A percentile compares a stretch with the other conserved stretches of the same genome.
phyloP scores from a whole-genome alignment of 1,140 invertebrate species.

The Spodoptera litura region DNA sequence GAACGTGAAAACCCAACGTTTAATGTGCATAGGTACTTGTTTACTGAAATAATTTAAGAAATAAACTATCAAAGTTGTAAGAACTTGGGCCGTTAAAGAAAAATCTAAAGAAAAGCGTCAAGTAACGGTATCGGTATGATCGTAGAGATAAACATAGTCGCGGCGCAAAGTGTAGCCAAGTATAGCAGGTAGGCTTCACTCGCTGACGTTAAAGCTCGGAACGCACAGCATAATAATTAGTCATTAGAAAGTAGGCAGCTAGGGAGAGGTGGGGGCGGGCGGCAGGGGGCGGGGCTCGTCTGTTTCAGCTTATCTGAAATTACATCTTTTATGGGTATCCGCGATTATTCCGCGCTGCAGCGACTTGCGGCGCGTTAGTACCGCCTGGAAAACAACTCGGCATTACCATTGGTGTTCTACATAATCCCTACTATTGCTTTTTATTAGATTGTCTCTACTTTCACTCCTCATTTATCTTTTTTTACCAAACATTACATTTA shows the following conservation, averaged over 20 bases:
- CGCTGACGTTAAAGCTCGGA: constrained; percentile 80
- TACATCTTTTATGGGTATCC: constrained; percentile 86
- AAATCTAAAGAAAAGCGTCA: not conserved
- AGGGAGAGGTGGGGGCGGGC: constrained; percentile 62
- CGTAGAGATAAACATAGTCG: constrained; percentile 40
- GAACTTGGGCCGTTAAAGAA: not conserved
- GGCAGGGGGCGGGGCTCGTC: constrained; percentile 77
- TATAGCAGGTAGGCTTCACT: constrained; percentile 67
- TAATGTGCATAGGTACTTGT: not conserved
- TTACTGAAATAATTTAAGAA: not conserved
- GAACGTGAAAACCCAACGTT: not conserved
- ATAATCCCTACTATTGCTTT: constrained; percentile 80
- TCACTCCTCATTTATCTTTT: constrained; percentile 62
- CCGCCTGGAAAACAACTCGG: constrained; percentile 75
- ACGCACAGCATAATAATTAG: constrained; percentile 86
- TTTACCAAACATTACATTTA: constrained; percentile 53
- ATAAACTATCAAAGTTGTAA: not conserved
- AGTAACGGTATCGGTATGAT: not conserved
- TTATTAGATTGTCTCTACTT: constrained; percentile 73
- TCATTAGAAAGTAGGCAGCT: constrained; percentile 85
- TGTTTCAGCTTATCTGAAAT: constrained; percentile 86
- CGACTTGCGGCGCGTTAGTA: constrained; percentile 80
- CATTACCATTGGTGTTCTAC: constrained; percentile 79
- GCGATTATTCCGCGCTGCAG: constrained; percentile 85
- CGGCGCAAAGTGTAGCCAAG: constrained; percentile 64